Conservation (phyloP, 2,888 invertebrate genomes). For the Odontomyia ornata region DNA sequence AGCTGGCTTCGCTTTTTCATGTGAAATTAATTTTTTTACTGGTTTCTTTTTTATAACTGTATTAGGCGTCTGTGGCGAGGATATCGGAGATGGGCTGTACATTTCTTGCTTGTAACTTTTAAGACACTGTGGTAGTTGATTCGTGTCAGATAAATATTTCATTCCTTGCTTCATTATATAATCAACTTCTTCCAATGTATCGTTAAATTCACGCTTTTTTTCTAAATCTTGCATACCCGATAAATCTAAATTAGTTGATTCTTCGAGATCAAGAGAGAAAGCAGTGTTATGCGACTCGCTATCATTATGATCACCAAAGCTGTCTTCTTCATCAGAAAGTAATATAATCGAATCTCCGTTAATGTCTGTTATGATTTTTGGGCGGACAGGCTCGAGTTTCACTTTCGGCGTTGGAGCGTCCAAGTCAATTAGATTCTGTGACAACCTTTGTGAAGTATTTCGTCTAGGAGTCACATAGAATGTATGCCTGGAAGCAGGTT, state of each 20-base stretch:
- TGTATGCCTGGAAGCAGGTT: neutral
- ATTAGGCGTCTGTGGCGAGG: slow-evolving; percentile 48
- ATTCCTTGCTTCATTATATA: slow-evolving; percentile 62
- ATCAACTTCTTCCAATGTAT: slow-evolving; percentile 64
- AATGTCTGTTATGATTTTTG: neutral
- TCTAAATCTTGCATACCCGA: neutral
- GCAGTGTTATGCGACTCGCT: slow-evolving; percentile 14
- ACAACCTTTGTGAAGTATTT: neutral
- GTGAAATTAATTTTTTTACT: slow-evolving; percentile 46
- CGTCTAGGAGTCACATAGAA: neutral
- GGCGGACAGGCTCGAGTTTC: neutral
- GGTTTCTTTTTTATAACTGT: slow-evolving; percentile 49
- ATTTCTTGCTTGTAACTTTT: slow-evolving; percentile 26
- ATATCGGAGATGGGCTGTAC: slow-evolving; percentile 21
- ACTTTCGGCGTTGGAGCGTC: neutral
- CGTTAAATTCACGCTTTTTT: slow-evolving; percentile 57
- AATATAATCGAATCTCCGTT: slow-evolving; percentile 44
- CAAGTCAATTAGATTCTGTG: neutral
- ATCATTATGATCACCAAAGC: neutral
- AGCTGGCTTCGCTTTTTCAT: slow-evolving; percentile 53
- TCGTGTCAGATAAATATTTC: slow-evolving; percentile 55
- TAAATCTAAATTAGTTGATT: neutral
- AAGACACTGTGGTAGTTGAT: slow-evolving; percentile 20
- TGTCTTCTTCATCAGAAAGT: slow-evolving; percentile 53
- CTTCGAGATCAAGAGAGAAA: slow-evolving; percentile 1